Evolutionary conservation across 2,797 vertebrate genomes (phyloP).

Genomic region (Ptychadena robeensis): DNA sequence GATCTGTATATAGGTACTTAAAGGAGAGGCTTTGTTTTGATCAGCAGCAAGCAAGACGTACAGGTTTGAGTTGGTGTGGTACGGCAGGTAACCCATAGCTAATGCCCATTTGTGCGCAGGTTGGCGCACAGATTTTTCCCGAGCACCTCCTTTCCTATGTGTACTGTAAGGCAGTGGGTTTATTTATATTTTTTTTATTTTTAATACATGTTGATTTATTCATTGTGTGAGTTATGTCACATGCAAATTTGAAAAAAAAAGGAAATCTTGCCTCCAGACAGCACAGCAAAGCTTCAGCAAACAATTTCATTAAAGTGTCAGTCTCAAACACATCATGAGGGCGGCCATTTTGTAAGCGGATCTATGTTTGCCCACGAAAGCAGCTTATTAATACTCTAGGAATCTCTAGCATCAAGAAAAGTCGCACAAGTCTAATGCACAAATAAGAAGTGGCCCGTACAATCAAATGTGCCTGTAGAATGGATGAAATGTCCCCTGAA

Average conservation of each 20-base stretch:
- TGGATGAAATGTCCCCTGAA: too few species aligned
- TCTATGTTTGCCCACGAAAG: background rate
- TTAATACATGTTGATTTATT: conserved; percentile 70
- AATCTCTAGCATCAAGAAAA: background rate
- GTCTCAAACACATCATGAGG: background rate
- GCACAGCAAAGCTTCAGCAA: background rate
- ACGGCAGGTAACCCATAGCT: conserved; percentile 86
- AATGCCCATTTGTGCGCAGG: conserved; percentile 81
- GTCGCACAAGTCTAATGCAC: background rate
- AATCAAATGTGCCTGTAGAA: too few species aligned
- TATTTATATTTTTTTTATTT: conserved; percentile 62
- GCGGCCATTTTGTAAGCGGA: conserved; percentile 10
- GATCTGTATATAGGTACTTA: conserved; percentile 62
- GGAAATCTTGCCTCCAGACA: conserved; percentile 4
- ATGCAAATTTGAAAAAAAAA: conserved; percentile 71
- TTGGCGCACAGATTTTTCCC: conserved; percentile 74
- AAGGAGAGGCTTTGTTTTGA: conserved; percentile 71
- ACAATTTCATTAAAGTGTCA: background rate
- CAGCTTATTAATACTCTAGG: background rate
- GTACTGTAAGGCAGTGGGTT: conserved; percentile 86
- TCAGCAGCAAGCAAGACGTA: conserved; percentile 86
- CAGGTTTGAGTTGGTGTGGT: conserved; percentile 82
- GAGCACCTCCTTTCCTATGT: conserved; percentile 76
- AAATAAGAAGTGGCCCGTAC: too few species aligned
- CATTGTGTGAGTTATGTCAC: conserved; percentile 66